Evolutionary conservation across 92 coral and sea anemone genomes (phyloP).

Genomic region (Porites lobata): DNA sequence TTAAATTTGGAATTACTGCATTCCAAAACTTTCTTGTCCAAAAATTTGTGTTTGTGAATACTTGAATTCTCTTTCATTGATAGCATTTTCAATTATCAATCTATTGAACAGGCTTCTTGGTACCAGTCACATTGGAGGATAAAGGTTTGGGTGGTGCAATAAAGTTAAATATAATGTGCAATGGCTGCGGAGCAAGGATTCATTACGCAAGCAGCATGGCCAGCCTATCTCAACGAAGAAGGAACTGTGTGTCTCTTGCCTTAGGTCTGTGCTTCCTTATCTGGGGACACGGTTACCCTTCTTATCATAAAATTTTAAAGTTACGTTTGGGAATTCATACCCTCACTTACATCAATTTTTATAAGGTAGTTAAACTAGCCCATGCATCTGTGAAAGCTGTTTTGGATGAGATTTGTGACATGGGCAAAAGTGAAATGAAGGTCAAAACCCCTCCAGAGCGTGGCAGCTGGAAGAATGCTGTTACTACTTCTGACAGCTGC

Average conservation of each 20-base stretch:
- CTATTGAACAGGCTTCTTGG: background rate
- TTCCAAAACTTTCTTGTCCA: no score
- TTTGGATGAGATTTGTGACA: conserved; percentile 5
- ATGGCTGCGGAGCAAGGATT: background rate
- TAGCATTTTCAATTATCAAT: background rate
- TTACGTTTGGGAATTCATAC: conserved; percentile 30
- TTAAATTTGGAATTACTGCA: background rate
- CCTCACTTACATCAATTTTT: conserved; percentile 15
- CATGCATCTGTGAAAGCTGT: conserved; percentile 27
- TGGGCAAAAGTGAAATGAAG: conserved; percentile 8
- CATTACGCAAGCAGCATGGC: background rate
- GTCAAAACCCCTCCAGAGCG: background rate
- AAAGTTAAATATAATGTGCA: background rate
- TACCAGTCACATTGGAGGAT: background rate
- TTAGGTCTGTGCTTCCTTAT: background rate
- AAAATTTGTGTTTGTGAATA: no score
- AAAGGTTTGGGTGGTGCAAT: background rate
- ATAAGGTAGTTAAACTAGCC: conserved; percentile 22
- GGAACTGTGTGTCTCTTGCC: background rate
- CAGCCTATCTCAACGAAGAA: background rate
- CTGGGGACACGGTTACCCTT: conserved; percentile 16
- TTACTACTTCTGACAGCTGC: background rate
- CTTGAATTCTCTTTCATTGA: no score
- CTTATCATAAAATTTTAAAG: conserved; percentile 5
- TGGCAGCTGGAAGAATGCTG: background rate